Evolutionary conservation across 1,140 invertebrate genomes (phyloP), one percentile per base, ranked within the genome.

Genomic region (Hermatobates lingyangjiaoensis): DNA sequence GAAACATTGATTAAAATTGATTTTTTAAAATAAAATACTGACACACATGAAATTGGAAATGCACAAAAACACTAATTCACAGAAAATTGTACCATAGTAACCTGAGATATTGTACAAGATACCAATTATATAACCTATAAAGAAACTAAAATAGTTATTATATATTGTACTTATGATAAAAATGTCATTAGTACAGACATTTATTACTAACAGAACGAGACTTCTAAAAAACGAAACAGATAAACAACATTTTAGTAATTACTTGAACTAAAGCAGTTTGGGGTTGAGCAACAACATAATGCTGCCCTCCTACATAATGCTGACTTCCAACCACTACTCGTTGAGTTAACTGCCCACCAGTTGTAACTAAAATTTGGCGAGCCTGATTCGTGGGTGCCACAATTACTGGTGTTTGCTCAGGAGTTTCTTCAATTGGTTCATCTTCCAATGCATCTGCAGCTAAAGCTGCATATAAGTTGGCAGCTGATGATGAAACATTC

Each of bases 371-470:
- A 30, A 59, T 61, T 48, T 57, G 58, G n/a, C 58, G 27, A n/a
- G 52, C 44, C 3, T 51, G 45, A 27, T 47, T 18, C 21, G 28
- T 30, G 14, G 46, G 45, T 4, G 51, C 27, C 45, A 42, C 27
- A 18, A 28, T 2, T 2, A 45, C n/a, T 14, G 50, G 24, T 7
- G 30, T 15, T 50, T 48, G 27, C 20, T 24, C 28, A 23, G 54
- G 30, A 1, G 34, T 21, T 30, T 57, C 55, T 27, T 60, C 58
- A n/a, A 56, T 52, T 50, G 79, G 77, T 57, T 80, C 78, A 57
- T 80, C 79, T 53, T 78, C 77, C n/a, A 80, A 65, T 48, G 77
- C 76, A 54, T 79, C 78, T 0, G 78, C 79, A 0, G 78, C 78
- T 23, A 81, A 64, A 45, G 78, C 77, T 0, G 79, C 77, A 58